These are phyloP conservation scores for Cryptosula pallasiana DNA, from an alignment of 2,888 invertebrate genomes.

Conservation along the genomic window DNA sequence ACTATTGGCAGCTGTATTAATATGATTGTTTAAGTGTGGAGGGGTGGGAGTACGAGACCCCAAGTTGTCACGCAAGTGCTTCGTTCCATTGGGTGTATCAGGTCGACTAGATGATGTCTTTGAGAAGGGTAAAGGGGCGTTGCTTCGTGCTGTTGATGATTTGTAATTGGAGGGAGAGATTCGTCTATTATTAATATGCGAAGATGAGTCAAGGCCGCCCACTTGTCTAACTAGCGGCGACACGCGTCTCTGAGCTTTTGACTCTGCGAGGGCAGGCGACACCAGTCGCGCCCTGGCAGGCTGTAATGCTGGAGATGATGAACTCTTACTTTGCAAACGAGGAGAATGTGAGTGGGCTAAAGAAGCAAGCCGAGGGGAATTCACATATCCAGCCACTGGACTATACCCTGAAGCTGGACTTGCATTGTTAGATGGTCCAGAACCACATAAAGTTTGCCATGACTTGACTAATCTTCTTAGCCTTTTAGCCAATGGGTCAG, in stretches of 20 bases:
- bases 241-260: background rate
- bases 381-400: background rate
- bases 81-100: background rate
- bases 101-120: conserved; percentile 1
- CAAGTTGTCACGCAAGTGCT: background rate
- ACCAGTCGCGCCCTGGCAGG: background rate
- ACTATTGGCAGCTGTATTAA: background rate
- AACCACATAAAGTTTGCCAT: conserved; percentile 69
- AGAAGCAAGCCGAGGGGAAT: background rate
- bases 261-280: background rate
- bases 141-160: background rate
- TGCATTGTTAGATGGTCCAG: conserved; percentile 4
- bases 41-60: background rate
- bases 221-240: conserved; percentile 7
- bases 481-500: conserved; percentile 75
- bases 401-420: conserved; percentile 20
- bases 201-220: background rate
- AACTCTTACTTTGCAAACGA: background rate
- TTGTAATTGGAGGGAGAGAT: conserved; percentile 17
- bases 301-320: background rate
- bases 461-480: conserved; percentile 85
- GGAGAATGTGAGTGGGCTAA: background rate
- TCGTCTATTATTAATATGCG: background rate
- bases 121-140: background rate
- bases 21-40: conserved; percentile 2